Evolutionary conservation across 2,888 invertebrate genomes (phyloP).

Genomic region (Temnothorax unifasciatus): DNA sequence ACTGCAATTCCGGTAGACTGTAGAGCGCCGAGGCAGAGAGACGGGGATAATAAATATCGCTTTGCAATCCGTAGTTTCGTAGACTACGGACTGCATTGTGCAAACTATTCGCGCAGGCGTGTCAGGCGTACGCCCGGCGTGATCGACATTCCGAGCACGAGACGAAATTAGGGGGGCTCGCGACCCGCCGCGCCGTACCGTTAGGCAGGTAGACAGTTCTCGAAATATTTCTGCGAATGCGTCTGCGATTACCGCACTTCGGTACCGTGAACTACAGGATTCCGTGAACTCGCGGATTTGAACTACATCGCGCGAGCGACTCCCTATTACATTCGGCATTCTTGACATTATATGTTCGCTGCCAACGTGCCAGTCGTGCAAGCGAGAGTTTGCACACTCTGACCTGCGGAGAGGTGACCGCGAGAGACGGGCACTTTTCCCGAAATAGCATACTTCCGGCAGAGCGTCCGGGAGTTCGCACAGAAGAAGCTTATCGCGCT

Average conservation of each 20-base stretch:
- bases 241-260: background rate
- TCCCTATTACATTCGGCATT: conserved; percentile 25
- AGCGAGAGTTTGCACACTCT: conserved; percentile 7
- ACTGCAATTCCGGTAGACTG: conserved; percentile 40
- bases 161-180: conserved; percentile 20
- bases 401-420: background rate
- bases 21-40: conserved; percentile 1
- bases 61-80: conserved; percentile 46
- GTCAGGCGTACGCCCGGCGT: background rate
- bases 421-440: conserved; percentile 30
- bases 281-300: no score
- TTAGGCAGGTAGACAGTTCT: background rate
- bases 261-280: background rate
- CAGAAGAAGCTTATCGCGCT: conserved; percentile 34
- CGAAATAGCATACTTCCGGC: conserved; percentile 23
- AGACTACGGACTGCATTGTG: conserved; percentile 22
- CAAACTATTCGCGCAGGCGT: conserved; percentile 40
- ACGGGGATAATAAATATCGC: conserved; percentile 44
- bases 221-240: background rate
- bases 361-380: background rate
- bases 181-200: background rate
- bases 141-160: conserved; percentile 21
- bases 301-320: background rate
- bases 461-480: background rate
- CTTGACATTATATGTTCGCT: background rate